Evolutionary conservation across 1,140 invertebrate species (phyloP).

Genomic region (Laupala kohalensis): DNA sequence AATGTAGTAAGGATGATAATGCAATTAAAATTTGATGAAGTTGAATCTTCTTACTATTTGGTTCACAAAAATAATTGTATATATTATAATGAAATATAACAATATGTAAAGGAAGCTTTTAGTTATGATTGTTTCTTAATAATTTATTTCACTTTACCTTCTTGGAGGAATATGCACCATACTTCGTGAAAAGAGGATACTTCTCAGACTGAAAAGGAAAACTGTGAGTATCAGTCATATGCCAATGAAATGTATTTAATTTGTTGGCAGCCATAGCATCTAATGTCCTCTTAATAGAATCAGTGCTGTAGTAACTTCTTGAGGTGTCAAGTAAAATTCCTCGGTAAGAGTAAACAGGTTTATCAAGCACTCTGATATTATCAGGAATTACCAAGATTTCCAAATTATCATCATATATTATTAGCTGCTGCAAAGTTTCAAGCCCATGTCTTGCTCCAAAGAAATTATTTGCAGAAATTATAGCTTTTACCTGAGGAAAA

Average conservation of each 20-base stretch:
- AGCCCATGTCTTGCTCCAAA: conserved; percentile 60
- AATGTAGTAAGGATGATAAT: too few species aligned
- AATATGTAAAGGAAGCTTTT: neutral
- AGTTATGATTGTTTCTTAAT: too few species aligned
- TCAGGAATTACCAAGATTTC: conserved; percentile 11
- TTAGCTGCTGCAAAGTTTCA: conserved; percentile 58
- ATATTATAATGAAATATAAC: neutral
- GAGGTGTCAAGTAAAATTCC: conserved; percentile 58
- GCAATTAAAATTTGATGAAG: too few species aligned
- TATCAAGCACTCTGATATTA: conserved; percentile 18
- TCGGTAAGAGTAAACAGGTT: conserved; percentile 21
- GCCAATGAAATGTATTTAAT: conserved; percentile 77
- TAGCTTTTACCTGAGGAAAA: conserved; percentile 8
- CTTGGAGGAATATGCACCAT: conserved; percentile 57
- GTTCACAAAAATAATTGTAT: neutral
- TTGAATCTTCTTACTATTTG: too few species aligned
- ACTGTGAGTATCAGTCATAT: conserved; percentile 69
- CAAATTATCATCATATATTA: conserved; percentile 18
- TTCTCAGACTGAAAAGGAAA: conserved; percentile 58
- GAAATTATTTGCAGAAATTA: conserved; percentile 48
- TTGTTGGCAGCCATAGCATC: conserved; percentile 71
- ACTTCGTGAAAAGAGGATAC: conserved; percentile 53
- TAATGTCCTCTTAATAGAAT: conserved; percentile 54
- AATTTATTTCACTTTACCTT: conserved; percentile 26
- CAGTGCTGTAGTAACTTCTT: conserved; percentile 58